Evolutionary conservation across 2,888 invertebrate genomes (phyloP).

Genomic region (Nemotelus pantherinus): DNA sequence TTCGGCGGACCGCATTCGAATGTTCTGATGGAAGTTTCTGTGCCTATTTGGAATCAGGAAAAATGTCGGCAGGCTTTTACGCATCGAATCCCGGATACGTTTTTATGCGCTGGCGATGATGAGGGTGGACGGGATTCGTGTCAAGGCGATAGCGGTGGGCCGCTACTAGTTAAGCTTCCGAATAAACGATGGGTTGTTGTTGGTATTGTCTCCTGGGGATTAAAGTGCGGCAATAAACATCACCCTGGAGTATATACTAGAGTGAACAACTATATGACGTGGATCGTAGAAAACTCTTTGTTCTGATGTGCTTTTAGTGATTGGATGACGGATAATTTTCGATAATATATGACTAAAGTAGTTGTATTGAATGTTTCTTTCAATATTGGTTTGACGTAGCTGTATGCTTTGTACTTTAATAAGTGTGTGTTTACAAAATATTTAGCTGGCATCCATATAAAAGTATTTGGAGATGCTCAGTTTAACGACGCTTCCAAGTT

Average conservation of each 20-base stretch:
- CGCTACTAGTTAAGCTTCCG: conserved; percentile 77
- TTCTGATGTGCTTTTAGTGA: conserved; percentile 51
- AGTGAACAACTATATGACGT: conserved; percentile 66
- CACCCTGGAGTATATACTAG: conserved; percentile 84
- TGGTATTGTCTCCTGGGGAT: conserved; percentile 88
- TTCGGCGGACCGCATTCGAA: conserved; percentile 77
- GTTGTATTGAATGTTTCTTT: too few species aligned
- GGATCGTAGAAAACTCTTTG: conserved; percentile 63
- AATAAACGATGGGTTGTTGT: conserved; percentile 81
- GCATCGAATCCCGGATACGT: conserved; percentile 73
- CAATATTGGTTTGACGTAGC: too few species aligned
- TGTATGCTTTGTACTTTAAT: too few species aligned
- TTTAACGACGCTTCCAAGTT: too few species aligned
- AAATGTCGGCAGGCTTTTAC: conserved; percentile 73
- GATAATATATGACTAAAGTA: too few species aligned
- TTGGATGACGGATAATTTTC: neutral
- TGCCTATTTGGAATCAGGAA: conserved; percentile 81
- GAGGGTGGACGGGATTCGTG: conserved; percentile 85
- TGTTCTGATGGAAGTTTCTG: conserved; percentile 78
- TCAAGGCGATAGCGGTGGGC: conserved; percentile 75
- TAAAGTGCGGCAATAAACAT: conserved; percentile 78
- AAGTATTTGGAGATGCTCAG: too few species aligned
- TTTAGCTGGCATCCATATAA: too few species aligned
- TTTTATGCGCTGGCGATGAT: conserved; percentile 79
- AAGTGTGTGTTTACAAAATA: too few species aligned